Evolutionary conservation across 2,888 invertebrate genomes (phyloP), one percentile per base, ranked within the genome.

Genomic region (Fissipunctia ypsillon): DNA sequence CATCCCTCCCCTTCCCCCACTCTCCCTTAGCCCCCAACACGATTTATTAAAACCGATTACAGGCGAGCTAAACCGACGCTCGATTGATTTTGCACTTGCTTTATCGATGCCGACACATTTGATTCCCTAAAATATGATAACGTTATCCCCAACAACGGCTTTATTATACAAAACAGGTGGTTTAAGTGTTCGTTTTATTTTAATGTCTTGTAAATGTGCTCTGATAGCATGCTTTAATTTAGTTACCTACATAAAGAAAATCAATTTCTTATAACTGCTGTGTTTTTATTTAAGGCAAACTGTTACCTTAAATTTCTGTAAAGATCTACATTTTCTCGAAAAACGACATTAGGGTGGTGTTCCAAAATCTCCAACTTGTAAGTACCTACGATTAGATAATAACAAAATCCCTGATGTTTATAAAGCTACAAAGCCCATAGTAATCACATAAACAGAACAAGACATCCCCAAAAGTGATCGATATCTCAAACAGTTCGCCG

Each of bases 1-100:
- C 75, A 84, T 78, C 78, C 77, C 76, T 70, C 81, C 73, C 70
- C 81, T 69, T 73, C 65, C 78, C 79, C 65, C 78, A 35, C 56
- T n/a, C 79, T 77, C 81, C 86, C 73, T 83, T 70, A 76, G 78
- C 84, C 84, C 69, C 82, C 84, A 74, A 81, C 88, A 87, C 92
- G 91, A 94, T 94, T 93, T 93, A 93, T 92, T 93, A 91, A 93
- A 91, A 91, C 88, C 91, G 92, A 94, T 93, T 92, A 91, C 88
- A 85, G 73, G 75, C 77, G 69, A 86, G 85, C 90, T 92, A 90
- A 92, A 90, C 90, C 90, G 89, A 88, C 88, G 87, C 84, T 86
- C 81, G 90, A 90, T 90, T 91, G 91, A 93, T 91, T 91, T 90
- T 83, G 90, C 89, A 90, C 88, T 93, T 91, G 90, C 88, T 93